Evolutionary conservation across 1,140 invertebrate genomes (phyloP), one percentile per base, ranked within the genome.

Genomic region (Lepidostoma basale): DNA sequence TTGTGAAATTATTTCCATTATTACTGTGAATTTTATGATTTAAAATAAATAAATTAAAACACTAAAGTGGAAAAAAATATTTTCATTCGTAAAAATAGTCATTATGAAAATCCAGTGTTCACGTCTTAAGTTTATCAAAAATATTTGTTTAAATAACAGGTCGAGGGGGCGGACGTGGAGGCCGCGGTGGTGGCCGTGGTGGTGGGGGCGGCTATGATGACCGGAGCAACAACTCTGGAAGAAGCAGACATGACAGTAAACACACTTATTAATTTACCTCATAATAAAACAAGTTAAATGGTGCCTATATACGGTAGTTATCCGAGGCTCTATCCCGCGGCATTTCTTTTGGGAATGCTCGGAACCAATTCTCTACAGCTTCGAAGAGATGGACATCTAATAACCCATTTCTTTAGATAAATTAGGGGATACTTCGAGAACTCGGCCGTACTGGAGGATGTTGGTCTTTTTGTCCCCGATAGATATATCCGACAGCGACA

Each of bases 161-260:
- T 28, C 25, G 62, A 33, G 52, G 28, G 26, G 20, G 49, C n/a
- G 66, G 49, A 9, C 39, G 47, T 62, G 66, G 47, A 10, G 67
- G 63, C 18, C 36, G 63, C 18, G 68, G 62, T 1, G 45, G 22
- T 36, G 47, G 52, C 14, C 62, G 54, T 5, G 59, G 58, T 56
- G 63, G 28, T 4, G 47, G 59, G 18, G 33, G 69, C 18, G 49
- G 67, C 33, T 65, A 66, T 22, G 59, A 62, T 4, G 44, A 68
- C 30, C 12, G 5, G 6, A 33, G 30, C 6, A 12, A 33, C 30
- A 33, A 12, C 5, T 5, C 5, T 33, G 12, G 12, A 5, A 6
- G 5, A 6, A 33, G 12, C 5, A 6, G 6, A 6, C 6, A 33
- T 33, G 30, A 33, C 30, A 33, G 12, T 33, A 33, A 33, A 6